phyloP scores from a whole-genome alignment of 2,888 invertebrate genomes.

The Herminia tarsipennalis region DNA sequence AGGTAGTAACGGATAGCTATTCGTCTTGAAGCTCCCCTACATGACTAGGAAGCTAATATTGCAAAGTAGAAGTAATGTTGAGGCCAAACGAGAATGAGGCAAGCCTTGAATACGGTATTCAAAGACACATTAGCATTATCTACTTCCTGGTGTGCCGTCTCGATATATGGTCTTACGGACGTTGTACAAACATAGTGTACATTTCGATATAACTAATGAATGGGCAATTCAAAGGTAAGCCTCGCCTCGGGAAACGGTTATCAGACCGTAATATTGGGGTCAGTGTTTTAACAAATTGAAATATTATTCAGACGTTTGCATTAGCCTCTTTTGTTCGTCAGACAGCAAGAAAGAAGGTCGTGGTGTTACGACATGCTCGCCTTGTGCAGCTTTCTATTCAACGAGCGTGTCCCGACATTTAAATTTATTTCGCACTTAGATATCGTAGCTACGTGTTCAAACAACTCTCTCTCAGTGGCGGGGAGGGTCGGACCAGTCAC shows the following conservation, averaged over 20 bases:
- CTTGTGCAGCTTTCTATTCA: conserved; percentile 84
- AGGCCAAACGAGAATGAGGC: conserved; percentile 75
- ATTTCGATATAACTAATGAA: conserved; percentile 58
- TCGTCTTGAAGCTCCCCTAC: conserved; percentile 36
- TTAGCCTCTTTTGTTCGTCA: conserved; percentile 79
- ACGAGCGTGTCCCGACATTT: conserved; percentile 82
- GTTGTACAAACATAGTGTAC: conserved; percentile 53
- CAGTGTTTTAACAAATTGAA: conserved; percentile 68
- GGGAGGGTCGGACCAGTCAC: conserved; percentile 77
- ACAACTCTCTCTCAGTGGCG: conserved; percentile 78
- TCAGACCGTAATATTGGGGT: conserved; percentile 78
- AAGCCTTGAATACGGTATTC: conserved; percentile 82
- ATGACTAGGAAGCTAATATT: conserved; percentile 69
- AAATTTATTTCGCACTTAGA: conserved; percentile 82
- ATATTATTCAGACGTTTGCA: conserved; percentile 65
- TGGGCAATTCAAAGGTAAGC: conserved; percentile 56
- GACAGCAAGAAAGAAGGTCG: conserved; percentile 80
- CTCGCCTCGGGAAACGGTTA: conserved; percentile 67
- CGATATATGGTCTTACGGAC: conserved; percentile 64
- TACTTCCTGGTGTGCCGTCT: conserved; percentile 77
- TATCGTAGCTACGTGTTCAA: conserved; percentile 65
- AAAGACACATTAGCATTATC: conserved; percentile 81
- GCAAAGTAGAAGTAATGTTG: conserved; percentile 66
- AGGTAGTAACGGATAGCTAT: conserved; percentile 28
- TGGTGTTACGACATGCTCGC: conserved; percentile 80